These are phyloP conservation scores for Trinorchestia longiramus DNA, from an alignment of 1,140 invertebrate species.

Conservation along the genomic window DNA sequence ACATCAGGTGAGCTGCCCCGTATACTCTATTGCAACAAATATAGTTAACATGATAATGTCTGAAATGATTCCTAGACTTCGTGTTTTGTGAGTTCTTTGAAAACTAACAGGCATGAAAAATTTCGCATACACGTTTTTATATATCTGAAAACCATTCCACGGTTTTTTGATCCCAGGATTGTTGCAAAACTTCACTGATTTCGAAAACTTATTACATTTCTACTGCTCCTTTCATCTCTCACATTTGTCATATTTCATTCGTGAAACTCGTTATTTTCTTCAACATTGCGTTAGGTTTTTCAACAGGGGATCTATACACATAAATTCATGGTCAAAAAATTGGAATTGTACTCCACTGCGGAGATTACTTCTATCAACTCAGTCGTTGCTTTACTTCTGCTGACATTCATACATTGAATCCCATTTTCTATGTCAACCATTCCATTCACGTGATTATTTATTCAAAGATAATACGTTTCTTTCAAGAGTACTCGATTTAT, in stretches of 20 bases:
- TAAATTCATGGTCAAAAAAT: too few relatives aligned
- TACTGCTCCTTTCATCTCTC: background rate
- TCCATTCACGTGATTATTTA: too few relatives aligned
- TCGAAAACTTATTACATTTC: background rate
- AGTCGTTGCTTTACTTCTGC: too few relatives aligned
- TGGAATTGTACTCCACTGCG: too few relatives aligned
- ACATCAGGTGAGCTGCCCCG: background rate
- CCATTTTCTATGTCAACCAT: too few relatives aligned
- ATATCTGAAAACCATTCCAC: background rate
- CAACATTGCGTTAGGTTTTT: background rate
- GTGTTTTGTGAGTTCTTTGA: background rate
- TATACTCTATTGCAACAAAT: background rate
- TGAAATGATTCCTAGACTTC: background rate
- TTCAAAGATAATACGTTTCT: too few relatives aligned
- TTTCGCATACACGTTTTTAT: background rate
- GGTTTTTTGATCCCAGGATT: background rate
- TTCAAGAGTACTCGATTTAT: too few relatives aligned
- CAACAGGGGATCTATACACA: too few relatives aligned
- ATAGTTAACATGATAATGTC: background rate
- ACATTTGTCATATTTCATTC: background rate
- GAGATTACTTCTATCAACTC: too few relatives aligned
- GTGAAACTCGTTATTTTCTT: background rate
- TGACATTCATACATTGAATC: too few relatives aligned
- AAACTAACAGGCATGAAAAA: background rate
- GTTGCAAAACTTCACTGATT: background rate